Base-by-base conservation (phyloP, 2,797 vertebrate genomes). In the Pipistrellus nathusii region DNA sequence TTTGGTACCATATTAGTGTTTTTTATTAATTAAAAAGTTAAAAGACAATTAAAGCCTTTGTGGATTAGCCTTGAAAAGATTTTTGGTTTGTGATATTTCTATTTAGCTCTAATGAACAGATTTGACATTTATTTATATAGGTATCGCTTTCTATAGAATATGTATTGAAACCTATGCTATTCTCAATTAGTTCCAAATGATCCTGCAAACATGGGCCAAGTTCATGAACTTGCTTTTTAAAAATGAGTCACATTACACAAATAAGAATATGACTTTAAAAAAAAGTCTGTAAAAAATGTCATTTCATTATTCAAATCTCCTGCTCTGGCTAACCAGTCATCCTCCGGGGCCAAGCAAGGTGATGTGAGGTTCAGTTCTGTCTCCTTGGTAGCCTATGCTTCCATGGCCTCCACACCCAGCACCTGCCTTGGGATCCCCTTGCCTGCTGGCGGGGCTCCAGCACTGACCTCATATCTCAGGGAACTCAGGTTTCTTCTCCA, bases 11-110 rank as follows among this genome's bases (percentile, higher is more conserved):
- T 57, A 9, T 83, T 21, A 75, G 21, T 53, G 30, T 14, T 53
- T 59, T 87, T 88, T 25, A 85, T 72, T 89, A 88, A 88, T 66
- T 83, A 72, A 73, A 71, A 93, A 68, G 1, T 80, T 85, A 30
- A 81, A 82, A 86, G 84, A 53, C 25, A 95, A 84, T 80, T 78
- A 92, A 83, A 94, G 21, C 3, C 27, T 88, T 73, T 68, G 71
- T 30, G 23, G 15, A 41, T 73, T 77, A 87, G 10, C 11, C 51
- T 87, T 73, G 94, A 72, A 94, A 10, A 64, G 23, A 86, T 64
- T 73, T 96, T 87, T 86, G 38, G 27, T 86, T 76, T 94, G 44
- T 75, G 76, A 72, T 85, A 91, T 93, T 94, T 71, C 77, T 91
- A 8, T 57, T 77, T 87, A 77, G 32, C 38, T 78, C 41, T 59